Base-by-base conservation (phyloP, 1,140 invertebrate species). In the Agrypnia vestita region DNA sequence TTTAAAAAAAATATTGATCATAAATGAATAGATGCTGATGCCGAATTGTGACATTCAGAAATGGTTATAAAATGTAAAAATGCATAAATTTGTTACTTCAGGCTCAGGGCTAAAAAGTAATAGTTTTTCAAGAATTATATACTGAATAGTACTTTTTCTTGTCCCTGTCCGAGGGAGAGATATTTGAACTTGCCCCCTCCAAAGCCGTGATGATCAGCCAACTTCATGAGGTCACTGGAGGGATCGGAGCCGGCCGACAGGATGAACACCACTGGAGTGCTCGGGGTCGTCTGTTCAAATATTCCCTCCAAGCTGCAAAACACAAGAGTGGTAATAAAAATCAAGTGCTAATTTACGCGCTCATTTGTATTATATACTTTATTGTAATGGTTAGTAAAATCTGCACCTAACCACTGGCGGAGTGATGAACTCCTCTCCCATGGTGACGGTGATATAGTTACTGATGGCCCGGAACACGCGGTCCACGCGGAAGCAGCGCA, bases 201-300 rank as follows among this genome's bases (percentile, higher is more conserved):
- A 84, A 92, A 94, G 17, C 93, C 93, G 74, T 88, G 91, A 78
- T 88, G 88, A 62, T 96, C 95, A 0, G 95, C 96, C 19, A 97
- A 85, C 87, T 97, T 97, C 90, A 96, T 94, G n/a, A 98, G 86
- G 85, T 97, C 96, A 61, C 91, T 92, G 0, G 95, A 95, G 19
- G 96, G 96, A 90, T 98, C 96, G 0, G 95, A 96, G 0, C 96
- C 96, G 10, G 96, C 94, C 84, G 95, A 96, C 21, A 97, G 88
- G 76, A 97, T 95, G 85, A 98, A 97, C 59, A 97, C 93, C 13
- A 97, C 94, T 0, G 96, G 96, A 77, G 93, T 96, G 8, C 86
- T 91, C 0, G 94, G 91, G 0, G 92, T 93, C 77, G 95, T 96
- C 86, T 97, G 95, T 75, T 96, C 93, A 84, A 91, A 96, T 78